phyloP scores from a whole-genome alignment of 2,797 vertebrate species.

The Sibirionetta formosa region DNA sequence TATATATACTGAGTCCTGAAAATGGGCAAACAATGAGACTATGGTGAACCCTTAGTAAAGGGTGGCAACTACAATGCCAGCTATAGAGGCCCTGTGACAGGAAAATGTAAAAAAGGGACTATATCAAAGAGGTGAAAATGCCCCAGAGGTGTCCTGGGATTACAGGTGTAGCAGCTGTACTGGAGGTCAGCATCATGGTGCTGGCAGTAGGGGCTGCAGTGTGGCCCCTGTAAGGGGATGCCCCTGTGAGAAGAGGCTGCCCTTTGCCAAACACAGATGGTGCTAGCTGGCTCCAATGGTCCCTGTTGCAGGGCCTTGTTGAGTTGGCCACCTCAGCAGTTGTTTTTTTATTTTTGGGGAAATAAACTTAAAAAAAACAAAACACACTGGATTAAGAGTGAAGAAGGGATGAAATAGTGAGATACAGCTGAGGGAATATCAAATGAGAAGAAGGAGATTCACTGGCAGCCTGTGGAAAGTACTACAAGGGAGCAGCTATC shows the following conservation, averaged over 20 bases:
- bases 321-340: neutral
- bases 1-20: neutral
- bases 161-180: neutral
- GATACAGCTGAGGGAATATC: neutral
- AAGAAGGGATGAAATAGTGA: neutral
- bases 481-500: neutral
- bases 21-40: neutral
- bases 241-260: neutral
- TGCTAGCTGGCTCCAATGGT: neutral
- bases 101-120: neutral
- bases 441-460: neutral
- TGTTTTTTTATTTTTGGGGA: too few species aligned
- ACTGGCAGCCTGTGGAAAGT: neutral
- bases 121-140: neutral
- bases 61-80: neutral
- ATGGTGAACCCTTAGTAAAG: neutral
- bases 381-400: neutral
- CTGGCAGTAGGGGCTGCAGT: fast-evolving
- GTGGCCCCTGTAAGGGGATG: neutral
- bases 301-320: fast-evolving
- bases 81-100: neutral
- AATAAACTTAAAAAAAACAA: neutral
- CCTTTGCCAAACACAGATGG: fast-evolving
- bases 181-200: fast-evolving
- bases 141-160: neutral